Base-by-base conservation (phyloP, 2,888 invertebrate species). In the Troilus luridus region DNA sequence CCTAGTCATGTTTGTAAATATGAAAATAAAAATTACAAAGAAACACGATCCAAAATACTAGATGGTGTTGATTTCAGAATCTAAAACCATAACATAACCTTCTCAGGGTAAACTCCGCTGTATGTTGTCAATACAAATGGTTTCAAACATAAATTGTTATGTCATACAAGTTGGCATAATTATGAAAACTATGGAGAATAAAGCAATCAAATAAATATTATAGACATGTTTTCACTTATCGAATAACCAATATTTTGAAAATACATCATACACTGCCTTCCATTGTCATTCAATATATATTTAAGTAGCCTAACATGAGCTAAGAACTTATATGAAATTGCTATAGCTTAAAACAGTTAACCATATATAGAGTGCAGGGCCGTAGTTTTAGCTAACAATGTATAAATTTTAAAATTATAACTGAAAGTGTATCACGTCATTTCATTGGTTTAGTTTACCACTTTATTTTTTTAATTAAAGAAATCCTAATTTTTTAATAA, bases 1-100 rank as follows among this genome's bases (percentile, higher is more conserved):
- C 91, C 99, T 96, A 0, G 98, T 98, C 98, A 98, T 98, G 89
- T 9, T 91, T 27, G 5, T 21, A 6, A 81, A 14, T n/a, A 54
- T 11, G n/a, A 21, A 85, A 19, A 54, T 5, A 7, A 85, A 54
- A 24, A 24, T 14, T 56, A n/a, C 58, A 7, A 41, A n/a, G n/a
- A 19, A 81, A 41, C 81, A 24, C 24, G 9, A n/a, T 1, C 24
- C 0, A 11, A 2, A 67, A 67, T 11, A 67, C n/a, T 11, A 24
- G 5, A 2, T 7, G 11, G 6, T 7, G 64, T n/a, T 64, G 8
- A 64, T n/a, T 17, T 21, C 64, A 64, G 17, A 59, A 59, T 12
- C 59, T 12, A 14, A 12, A 14, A 59, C 59, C 64, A 64, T 6
- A 21, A n/a, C 8, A 64, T 64, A 64, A 64, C 64, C 64, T 64